Conservation (phyloP, 2,797 vertebrate genomes). For the Anabas testudineus region DNA sequence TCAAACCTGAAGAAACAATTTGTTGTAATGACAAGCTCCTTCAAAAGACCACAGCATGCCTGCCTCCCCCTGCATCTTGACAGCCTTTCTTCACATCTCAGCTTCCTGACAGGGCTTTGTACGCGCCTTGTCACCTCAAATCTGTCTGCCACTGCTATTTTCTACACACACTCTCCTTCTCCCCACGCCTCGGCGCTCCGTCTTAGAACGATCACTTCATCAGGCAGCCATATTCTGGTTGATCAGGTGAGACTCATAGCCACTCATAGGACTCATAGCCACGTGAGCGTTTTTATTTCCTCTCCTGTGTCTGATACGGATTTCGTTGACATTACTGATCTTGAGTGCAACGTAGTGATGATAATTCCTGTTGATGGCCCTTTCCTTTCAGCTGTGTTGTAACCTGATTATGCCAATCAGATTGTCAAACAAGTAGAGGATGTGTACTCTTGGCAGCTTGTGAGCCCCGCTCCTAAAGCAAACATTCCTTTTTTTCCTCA, state of each 20-base stretch:
- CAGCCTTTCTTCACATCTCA: conserved; percentile 78
- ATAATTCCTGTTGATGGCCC: conserved; percentile 82
- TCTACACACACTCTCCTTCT: conserved; percentile 21
- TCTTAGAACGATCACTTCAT: conserved; percentile 53
- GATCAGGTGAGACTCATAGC: conserved; percentile 61
- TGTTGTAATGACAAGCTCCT: conserved; percentile 76
- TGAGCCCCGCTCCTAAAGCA: conserved; percentile 34
- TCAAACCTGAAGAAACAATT: conserved; percentile 74
- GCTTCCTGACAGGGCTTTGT: conserved; percentile 76
- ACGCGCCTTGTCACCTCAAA: conserved; percentile 73
- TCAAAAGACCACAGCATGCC: conserved; percentile 71
- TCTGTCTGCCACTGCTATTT: conserved; percentile 69
- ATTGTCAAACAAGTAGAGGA: conserved; percentile 77
- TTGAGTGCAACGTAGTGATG: conserved; percentile 62
- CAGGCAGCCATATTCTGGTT: conserved; percentile 50
- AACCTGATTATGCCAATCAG: conserved; percentile 89
- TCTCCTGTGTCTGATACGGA: conserved; percentile 27
- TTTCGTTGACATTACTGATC: conserved; percentile 64
- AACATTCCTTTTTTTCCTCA: conserved; percentile 27
- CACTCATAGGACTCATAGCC: conserved; percentile 23
- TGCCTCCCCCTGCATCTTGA: conserved; percentile 64
- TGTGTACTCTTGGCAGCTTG: conserved; percentile 51
- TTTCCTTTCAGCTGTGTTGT: conserved; percentile 79
- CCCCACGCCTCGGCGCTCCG: conserved; percentile 13
- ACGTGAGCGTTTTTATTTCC: conserved; percentile 40